phyloP scores from a whole-genome alignment of 2,888 invertebrate genomes.

The Stictocephala bisonia region DNA sequence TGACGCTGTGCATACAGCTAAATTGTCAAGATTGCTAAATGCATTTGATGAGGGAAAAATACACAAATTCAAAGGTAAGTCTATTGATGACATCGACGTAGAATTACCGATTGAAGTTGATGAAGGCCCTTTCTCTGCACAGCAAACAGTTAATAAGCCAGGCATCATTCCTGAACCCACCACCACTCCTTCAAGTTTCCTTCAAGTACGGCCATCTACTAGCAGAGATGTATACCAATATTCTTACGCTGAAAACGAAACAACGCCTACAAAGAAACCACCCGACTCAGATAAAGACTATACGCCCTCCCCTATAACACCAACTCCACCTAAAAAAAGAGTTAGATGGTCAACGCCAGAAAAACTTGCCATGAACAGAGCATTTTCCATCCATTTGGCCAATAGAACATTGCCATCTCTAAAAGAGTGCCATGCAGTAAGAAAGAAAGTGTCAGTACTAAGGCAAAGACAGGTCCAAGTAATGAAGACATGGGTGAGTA shows the following conservation, averaged over 20 bases:
- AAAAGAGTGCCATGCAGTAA: neutral
- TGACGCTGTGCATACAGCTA: neutral
- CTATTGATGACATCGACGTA: neutral
- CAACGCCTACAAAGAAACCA: too few species aligned
- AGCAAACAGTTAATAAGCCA: neutral
- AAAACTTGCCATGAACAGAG: neutral
- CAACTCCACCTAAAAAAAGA: neutral
- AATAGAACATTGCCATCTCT: neutral
- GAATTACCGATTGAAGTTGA: neutral
- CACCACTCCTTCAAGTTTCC: too few species aligned
- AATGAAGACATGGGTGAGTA: slow-evolving; percentile 1
- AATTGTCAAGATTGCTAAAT: neutral
- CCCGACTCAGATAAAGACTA: too few species aligned
- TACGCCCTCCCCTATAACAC: too few species aligned
- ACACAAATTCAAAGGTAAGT: neutral
- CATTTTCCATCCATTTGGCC: neutral
- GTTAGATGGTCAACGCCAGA: neutral
- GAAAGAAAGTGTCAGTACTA: neutral
- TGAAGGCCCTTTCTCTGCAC: neutral
- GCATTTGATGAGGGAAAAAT: neutral
- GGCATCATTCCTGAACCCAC: too few species aligned
- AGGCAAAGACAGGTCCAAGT: neutral
- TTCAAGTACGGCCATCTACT: too few species aligned
- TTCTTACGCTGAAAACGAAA: too few species aligned
- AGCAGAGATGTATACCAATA: too few species aligned